Conservation (phyloP, 1,140 invertebrate species). For the Neodiprion pinetum region DNA sequence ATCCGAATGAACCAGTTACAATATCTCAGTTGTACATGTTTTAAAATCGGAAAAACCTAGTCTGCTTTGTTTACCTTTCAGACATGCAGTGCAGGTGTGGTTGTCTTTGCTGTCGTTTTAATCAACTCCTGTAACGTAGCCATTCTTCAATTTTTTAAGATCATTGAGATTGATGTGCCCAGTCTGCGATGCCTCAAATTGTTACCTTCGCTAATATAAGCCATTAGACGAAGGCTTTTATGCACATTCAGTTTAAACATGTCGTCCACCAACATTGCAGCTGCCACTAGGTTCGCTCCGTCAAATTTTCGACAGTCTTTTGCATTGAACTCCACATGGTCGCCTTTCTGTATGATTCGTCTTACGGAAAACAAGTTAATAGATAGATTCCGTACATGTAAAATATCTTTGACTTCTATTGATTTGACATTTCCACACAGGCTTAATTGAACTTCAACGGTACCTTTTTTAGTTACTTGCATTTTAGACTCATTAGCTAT, state of each 20-base stretch:
- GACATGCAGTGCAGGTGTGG: constrained; percentile 37
- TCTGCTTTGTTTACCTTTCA: constrained; percentile 41
- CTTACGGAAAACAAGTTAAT: constrained; percentile 19
- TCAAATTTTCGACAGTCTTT: neutral
- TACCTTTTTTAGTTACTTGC: neutral
- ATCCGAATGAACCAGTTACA: constrained; percentile 38
- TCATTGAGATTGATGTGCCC: constrained; percentile 30
- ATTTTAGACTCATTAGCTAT: neutral
- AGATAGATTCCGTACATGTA: constrained; percentile 16
- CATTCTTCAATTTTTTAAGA: constrained; percentile 36
- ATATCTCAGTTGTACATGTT: constrained; percentile 26
- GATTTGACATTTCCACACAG: neutral
- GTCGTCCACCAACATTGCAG: constrained; percentile 36
- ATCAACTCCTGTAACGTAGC: constrained; percentile 29
- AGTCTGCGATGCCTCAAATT: constrained; percentile 24
- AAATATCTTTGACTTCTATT: constrained; percentile 9
- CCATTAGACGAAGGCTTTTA: neutral
- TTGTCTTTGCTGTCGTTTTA: neutral
- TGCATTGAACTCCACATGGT: neutral
- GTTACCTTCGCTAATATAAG: neutral
- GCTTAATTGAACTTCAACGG: neutral
- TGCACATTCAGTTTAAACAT: constrained; percentile 24
- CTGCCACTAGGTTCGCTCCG: constrained; percentile 23
- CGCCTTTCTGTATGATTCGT: neutral
- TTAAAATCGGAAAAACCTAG: constrained; percentile 34